Evolutionary conservation across 1,140 invertebrate genomes (phyloP).

Genomic region (Sitophilus oryzae): DNA sequence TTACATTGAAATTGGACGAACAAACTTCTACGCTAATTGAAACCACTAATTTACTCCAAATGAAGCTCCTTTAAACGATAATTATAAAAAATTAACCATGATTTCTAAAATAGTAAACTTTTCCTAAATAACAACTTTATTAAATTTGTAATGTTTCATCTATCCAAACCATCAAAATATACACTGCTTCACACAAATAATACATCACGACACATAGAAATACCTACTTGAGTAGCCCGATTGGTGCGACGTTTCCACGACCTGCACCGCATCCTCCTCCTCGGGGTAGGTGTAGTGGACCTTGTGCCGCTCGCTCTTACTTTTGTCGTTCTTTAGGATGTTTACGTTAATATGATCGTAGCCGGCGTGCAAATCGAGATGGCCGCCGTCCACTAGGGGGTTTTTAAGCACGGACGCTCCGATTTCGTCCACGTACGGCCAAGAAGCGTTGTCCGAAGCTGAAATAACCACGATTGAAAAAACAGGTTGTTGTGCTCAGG

Average conservation of each 20-base stretch:
- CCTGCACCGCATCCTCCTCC: slow-evolving; percentile 24
- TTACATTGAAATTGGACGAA: too few species aligned
- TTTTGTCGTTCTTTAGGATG: slow-evolving; percentile 42
- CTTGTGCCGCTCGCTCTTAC: slow-evolving; percentile 32
- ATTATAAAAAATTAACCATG: too few species aligned
- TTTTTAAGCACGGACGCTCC: slow-evolving; percentile 41
- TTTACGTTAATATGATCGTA: slow-evolving; percentile 41
- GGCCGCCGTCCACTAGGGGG: slow-evolving; percentile 42
- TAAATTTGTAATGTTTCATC: too few species aligned
- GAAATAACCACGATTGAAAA: slow-evolving; percentile 48
- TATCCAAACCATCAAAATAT: too few species aligned
- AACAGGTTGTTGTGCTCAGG: not conserved
- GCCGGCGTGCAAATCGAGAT: slow-evolving; percentile 39
- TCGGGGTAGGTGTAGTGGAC: slow-evolving; percentile 31
- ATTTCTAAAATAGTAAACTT: too few species aligned
- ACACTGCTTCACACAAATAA: too few species aligned
- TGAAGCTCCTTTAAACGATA: too few species aligned
- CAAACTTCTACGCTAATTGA: too few species aligned
- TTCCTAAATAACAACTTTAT: too few species aligned
- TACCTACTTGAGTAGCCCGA: slow-evolving; percentile 42
- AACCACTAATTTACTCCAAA: too few species aligned
- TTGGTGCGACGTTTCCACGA: slow-evolving; percentile 22
- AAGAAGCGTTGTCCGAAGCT: slow-evolving; percentile 43
- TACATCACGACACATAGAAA: slow-evolving; percentile 23
- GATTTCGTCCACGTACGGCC: slow-evolving; percentile 40